Evolutionary conservation across 2,113 vertebrate genomes (phyloP).

Genomic region (Lagenorhynchus albirostris): DNA sequence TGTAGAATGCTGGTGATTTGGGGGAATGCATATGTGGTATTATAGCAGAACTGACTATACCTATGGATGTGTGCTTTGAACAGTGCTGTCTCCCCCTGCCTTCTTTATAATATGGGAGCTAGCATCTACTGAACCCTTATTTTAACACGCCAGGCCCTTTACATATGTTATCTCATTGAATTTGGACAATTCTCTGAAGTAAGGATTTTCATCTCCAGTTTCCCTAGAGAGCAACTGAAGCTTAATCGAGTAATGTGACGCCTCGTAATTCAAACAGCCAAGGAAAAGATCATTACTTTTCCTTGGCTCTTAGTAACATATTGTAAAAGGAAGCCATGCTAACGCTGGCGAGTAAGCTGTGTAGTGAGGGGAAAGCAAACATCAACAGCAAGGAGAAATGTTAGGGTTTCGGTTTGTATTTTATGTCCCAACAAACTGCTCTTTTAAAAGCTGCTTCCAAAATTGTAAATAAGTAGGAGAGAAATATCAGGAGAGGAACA

Average conservation of each 20-base stretch:
- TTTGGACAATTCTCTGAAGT: neutral
- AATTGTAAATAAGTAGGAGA: slow-evolving; percentile 15
- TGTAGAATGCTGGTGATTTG: neutral
- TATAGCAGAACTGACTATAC: neutral
- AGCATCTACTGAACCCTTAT: neutral
- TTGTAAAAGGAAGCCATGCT: neutral
- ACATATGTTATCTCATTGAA: neutral
- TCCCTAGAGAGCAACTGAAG: slow-evolving; percentile 44
- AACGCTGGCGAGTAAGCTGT: rapidly evolving
- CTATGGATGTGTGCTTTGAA: neutral
- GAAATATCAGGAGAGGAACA: neutral
- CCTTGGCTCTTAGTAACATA: neutral
- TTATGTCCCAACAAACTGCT: neutral
- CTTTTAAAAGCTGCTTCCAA: slow-evolving; percentile 43
- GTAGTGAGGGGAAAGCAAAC: neutral
- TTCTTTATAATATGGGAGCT: neutral
- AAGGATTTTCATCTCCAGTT: slow-evolving; percentile 15
- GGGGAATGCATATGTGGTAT: neutral
- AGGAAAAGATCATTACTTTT: neutral
- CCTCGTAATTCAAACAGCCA: neutral
- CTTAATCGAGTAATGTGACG: neutral
- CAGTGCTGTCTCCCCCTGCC: rapidly evolving
- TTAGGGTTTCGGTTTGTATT: neutral
- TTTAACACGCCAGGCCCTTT: neutral
- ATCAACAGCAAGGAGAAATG: neutral